Base-by-base conservation (phyloP, 2,888 invertebrate genomes). In the Nematopogon swammerdamellus region DNA sequence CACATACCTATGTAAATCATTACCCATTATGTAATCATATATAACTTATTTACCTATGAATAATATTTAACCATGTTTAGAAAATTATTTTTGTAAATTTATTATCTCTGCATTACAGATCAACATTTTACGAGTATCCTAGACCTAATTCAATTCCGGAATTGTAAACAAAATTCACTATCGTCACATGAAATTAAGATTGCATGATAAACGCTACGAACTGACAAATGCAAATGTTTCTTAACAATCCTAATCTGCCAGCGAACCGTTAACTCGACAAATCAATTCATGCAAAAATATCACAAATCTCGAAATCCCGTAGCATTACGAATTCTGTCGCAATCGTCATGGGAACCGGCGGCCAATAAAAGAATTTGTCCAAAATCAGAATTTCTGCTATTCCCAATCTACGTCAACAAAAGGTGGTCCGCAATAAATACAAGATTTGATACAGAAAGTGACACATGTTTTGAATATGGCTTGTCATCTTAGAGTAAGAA, bases 401-500 rank as follows among this genome's bases (percentile, higher is more conserved):
- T 36, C 36, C 36, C 36, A 36, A 36, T 36, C 11, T 36, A 36
- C 11, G 4, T 36, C 36, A 36, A 36, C 36, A 36, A 36, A 14
- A 14, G 11, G 36, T 36, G 36, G 36, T 25, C 10, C 25, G 36
- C 36, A 14, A 36, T 36, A 36, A 36, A 36, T 36, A 36, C 36
- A 14, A 14, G 36, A 36, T 36, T 36, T 36, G 72, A 68, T 67
- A 67, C 66, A 61, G 63, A 72, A 70, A 71, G 68, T 74, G 74
- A 76, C 76, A 69, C 71, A 61, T 73, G 72, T 77, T 79, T 79
- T 76, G 76, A 76, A 77, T 76, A 74, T 36, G 36, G 36, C 36
- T 6, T 49, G 45, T 49, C 49, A 62, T 59, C 58, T 58, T 60
- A 65, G 59, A 61, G 61, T 61, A 57, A 56, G 57, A 57, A 57